A percentile compares a stretch with the other conserved stretches of the same genome.
phyloP scores from a whole-genome alignment of 1,140 invertebrate species.

The Octopus sinensis region DNA sequence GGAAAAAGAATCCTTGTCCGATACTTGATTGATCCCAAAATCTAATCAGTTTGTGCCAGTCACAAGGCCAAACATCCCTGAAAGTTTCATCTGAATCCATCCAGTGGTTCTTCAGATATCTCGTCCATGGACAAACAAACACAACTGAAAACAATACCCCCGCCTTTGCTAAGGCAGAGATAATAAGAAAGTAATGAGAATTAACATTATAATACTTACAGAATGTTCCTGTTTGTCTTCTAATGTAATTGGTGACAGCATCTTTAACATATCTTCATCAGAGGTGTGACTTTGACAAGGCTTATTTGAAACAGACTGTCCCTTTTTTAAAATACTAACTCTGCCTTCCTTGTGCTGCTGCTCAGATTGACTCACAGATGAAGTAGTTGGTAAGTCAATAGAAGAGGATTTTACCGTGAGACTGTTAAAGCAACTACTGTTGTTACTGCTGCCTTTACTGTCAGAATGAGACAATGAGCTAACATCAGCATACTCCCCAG shows the following conservation, averaged over 20 bases:
- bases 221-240: background rate
- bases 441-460: slow-evolving; percentile 16
- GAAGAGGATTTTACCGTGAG: background rate
- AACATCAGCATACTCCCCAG: slow-evolving; percentile 45
- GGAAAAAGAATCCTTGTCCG: too few relatives aligned
- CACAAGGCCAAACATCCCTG: too few relatives aligned
- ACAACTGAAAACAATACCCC: too few relatives aligned
- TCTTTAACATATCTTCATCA: background rate
- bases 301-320: background rate
- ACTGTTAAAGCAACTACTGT: background rate
- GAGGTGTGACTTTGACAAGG: background rate
- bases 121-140: too few relatives aligned
- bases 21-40: too few relatives aligned
- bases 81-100: too few relatives aligned
- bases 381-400: background rate
- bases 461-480: slow-evolving; percentile 33
- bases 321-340: background rate
- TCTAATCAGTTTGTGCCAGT: too few relatives aligned
- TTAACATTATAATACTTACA: background rate
- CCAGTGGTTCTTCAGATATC: too few relatives aligned
- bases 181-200: too few relatives aligned
- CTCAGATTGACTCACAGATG: background rate
- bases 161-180: too few relatives aligned
- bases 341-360: background rate
- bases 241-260: background rate